Conservation (phyloP, 2,797 vertebrate species). For the Adrianichthys oophorus region DNA sequence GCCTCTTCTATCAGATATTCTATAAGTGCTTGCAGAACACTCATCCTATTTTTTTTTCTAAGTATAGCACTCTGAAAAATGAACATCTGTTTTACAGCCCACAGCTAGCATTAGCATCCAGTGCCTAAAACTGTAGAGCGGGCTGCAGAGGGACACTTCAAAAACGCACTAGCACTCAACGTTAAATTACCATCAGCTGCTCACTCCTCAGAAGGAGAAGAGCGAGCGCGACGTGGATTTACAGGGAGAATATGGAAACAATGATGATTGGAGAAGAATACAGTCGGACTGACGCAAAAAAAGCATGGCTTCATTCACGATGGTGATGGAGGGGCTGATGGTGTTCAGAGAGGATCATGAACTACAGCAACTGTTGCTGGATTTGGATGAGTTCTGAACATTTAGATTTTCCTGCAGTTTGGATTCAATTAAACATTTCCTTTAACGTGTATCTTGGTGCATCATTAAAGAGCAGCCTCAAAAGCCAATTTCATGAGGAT, state of each 20-base stretch:
- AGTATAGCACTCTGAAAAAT: no score
- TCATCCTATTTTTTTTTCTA: neutral
- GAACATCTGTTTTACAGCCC: constrained; percentile 20
- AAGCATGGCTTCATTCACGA: neutral
- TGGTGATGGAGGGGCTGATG: neutral
- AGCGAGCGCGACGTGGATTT: constrained; percentile 5
- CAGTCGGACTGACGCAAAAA: neutral
- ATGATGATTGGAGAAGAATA: neutral
- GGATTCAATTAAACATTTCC: no score
- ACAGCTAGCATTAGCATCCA: constrained; percentile 37
- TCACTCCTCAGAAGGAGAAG: constrained; percentile 22
- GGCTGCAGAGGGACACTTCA: constrained; percentile 42
- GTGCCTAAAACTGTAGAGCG: constrained; percentile 48
- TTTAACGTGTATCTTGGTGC: no score
- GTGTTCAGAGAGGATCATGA: neutral
- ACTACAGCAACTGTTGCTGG: neutral
- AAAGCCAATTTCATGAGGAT: no score
- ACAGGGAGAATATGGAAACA: constrained; percentile 4
- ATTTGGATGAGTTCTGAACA: neutral
- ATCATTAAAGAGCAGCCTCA: no score
- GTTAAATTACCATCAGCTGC: constrained; percentile 48
- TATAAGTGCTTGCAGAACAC: neutral
- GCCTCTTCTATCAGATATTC: constrained; percentile 1
- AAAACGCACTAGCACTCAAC: constrained; percentile 19
- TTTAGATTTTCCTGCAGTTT: no score